These are phyloP conservation scores for Zeus faber DNA, from an alignment of 2,113 vertebrate genomes.

Conservation along the genomic window DNA sequence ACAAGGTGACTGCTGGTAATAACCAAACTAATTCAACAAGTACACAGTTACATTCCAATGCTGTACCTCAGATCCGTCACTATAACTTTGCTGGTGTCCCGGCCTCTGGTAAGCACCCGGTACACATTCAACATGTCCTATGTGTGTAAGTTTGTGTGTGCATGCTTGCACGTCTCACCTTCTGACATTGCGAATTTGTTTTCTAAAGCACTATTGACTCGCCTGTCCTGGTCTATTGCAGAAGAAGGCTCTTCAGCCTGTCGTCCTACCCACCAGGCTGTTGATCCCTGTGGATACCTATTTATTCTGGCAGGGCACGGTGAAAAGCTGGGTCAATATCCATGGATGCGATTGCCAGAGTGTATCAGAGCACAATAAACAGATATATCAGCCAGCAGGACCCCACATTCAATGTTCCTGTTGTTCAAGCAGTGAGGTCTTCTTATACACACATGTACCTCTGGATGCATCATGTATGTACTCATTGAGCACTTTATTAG, in stretches of 20 bases:
- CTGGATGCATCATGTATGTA: no score
- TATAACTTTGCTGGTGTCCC: no score
- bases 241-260: not conserved
- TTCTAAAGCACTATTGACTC: not conserved
- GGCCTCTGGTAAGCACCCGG: no score
- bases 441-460: no score
- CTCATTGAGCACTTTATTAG: no score
- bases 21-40: no score
- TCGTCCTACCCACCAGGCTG: constrained; percentile 11
- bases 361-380: constrained; percentile 26
- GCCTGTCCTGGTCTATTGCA: not conserved
- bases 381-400: constrained; percentile 4
- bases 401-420: not conserved
- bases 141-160: no score
- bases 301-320: constrained; percentile 10
- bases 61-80: no score
- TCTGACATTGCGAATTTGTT: constrained; percentile 1
- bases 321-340: constrained; percentile 35
- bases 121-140: no score
- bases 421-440: not conserved
- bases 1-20: no score
- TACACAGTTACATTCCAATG: no score
- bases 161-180: not conserved
- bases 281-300: constrained; percentile 27
- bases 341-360: constrained; percentile 16